Evolutionary conservation across 2,797 vertebrate species (phyloP), one percentile per base, ranked within the genome.

Genomic region (Siniperca scherzeri): DNA sequence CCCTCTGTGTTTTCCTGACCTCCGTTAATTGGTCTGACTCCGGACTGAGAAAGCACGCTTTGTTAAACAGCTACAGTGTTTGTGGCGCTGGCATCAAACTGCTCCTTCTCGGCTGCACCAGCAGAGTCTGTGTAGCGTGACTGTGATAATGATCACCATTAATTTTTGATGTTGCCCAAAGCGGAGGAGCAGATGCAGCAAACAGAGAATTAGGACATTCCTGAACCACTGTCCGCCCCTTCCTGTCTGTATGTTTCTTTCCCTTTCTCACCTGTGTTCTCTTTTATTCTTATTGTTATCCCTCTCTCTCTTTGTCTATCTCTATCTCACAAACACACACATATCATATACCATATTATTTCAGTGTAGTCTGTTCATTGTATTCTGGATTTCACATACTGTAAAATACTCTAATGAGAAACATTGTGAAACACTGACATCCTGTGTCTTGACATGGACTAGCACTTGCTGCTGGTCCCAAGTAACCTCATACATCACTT

Each of bases 91-190:
- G 65, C 48, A 7, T 90, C 87, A 90, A 80, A 85, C 89, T 76
- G 86, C 76, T 87, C 70, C 89, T 86, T 88, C 90, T 87, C 72
- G 5, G 69, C 89, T 84, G 83, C 7, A 87, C 82, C 75, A 80
- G 82, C 81, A 64, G 82, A 87, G 60, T 64, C 85, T 84, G 77
- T 88, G 92, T 78, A 87, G 91, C 91, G 74, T 92, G 89, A 91
- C 93, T 64, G 61, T 13, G 85, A 89, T 92, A 95, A 95, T 93
- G 93, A 94, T 93, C 93, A 38, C 90, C 91, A 94, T 95, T 94
- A 82, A 94, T 93, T 91, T 83, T 84, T 91, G 92, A 91, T 85
- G 90, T 90, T 88, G 92, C 91, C 91, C 89, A 88, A 84, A 93
- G 93, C 89, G 4, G 67, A 84, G 76, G 78, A 92, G 87, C 90